Conservation (phyloP, 2,797 vertebrate genomes). For the Syngnathus rostellatus region DNA sequence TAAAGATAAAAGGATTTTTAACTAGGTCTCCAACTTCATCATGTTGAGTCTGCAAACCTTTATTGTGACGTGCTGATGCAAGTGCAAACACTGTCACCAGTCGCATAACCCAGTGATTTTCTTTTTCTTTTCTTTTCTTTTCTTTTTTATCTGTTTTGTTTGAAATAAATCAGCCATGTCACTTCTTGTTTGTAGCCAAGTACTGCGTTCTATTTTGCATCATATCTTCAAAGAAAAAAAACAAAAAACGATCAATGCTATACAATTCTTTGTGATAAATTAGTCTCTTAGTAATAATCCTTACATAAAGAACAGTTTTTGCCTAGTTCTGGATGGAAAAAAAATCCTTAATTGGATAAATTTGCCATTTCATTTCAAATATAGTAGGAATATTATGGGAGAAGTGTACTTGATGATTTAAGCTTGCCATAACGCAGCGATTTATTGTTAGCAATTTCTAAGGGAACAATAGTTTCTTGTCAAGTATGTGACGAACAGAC, state of each 20-base stretch:
- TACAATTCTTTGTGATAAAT: too few species aligned
- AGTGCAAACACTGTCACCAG: neutral
- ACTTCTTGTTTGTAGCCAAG: too few species aligned
- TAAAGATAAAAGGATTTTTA: conserved; percentile 27
- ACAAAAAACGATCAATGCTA: too few species aligned
- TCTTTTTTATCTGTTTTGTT: too few species aligned
- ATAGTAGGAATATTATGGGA: neutral
- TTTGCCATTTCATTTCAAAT: neutral
- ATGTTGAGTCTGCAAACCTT: conserved; percentile 22
- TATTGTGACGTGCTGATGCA: conserved; percentile 13
- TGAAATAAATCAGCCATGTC: too few species aligned
- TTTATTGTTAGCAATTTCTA: neutral
- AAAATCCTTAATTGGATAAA: neutral
- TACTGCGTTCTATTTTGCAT: too few species aligned
- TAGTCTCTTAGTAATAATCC: neutral
- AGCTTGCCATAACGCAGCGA: neutral
- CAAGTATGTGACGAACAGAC: neutral
- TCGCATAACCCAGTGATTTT: neutral
- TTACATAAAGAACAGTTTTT: neutral
- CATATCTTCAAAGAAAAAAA: too few species aligned
- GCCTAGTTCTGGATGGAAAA: neutral
- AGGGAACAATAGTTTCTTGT: neutral
- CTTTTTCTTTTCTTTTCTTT: neutral
- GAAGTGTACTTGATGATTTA: neutral
- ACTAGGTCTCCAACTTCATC: conserved; percentile 17